Evolutionary conservation across 2,888 invertebrate genomes (phyloP), one percentile per base, ranked within the genome.

Genomic region (Tenthredo mesomela): DNA sequence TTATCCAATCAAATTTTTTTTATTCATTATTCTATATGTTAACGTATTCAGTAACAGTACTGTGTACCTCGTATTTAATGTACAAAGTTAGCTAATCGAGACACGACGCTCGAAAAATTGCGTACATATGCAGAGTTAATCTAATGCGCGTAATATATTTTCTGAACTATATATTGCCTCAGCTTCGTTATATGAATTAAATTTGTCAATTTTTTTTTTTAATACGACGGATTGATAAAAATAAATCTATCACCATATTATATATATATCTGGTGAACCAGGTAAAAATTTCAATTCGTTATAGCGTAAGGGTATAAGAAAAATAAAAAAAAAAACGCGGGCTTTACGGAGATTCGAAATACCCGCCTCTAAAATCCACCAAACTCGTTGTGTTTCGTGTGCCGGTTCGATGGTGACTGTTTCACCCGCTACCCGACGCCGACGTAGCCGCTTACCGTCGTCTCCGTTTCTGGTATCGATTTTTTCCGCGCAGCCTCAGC

Each of bases 401-500:
- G 90, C 91, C 92, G 91, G 92, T 91, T 89, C 89, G 90, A 91
- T 89, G 90, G 88, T 90, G 92, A 92, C 92, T 92, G 92, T 91
- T 89, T 90, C 90, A 61, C 80, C 80, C 58, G 33, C 80, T 40
- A 25, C 71, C 43, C 71, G 18, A 43, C 21, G 71, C 73, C 84
- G 85, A 29, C 43, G 87, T 86, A 88, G 88, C 43, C 43, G n/a
- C 71, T 29, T 29, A 75, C 33, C 58, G 40, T 61, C 80, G 40
- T 61, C 80, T 58, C 61, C 40, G 40, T 80, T 61, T 80, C 40
- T 40, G 84, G 88, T 92, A 92, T 92, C 92, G 92, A 92, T 92
- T 92, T 92, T 92, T 92, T 91, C 92, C 91, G 92, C 92, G 92
- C 92, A 92, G 92, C 92, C 92, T 92, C 92, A 91, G 7, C 71